Evolutionary conservation across 2,113 vertebrate species (phyloP).

Genomic region (Dendrocopos noguchii): DNA sequence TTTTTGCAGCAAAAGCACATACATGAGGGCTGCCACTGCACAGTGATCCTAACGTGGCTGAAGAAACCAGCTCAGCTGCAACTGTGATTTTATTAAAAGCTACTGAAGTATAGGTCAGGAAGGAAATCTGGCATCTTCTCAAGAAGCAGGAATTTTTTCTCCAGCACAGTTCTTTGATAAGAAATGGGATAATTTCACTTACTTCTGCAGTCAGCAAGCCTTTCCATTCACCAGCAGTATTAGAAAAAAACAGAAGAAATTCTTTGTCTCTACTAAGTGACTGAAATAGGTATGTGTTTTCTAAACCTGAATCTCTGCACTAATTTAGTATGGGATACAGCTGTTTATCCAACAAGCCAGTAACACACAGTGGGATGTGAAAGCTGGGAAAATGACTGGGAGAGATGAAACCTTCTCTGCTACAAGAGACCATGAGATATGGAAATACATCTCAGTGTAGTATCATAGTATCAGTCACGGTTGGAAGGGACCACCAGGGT

Average conservation of each 20-base stretch:
- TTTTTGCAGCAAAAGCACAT: not conserved
- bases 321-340: not conserved
- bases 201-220: not conserved
- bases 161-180: not conserved
- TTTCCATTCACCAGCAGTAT: not conserved
- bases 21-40: not conserved
- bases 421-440: not conserved
- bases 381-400: not conserved
- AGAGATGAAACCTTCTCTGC: not conserved
- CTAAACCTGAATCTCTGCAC: not conserved
- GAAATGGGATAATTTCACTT: not conserved
- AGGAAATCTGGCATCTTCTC: not conserved
- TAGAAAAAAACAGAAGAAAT: not conserved
- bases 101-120: not conserved
- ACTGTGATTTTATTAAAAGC: not conserved
- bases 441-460: not conserved
- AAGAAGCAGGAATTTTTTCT: not conserved
- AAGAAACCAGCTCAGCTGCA: not conserved
- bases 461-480: too few species aligned
- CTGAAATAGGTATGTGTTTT: not conserved
- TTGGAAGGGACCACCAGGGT: too few species aligned
- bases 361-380: not conserved
- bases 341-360: not conserved
- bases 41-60: not conserved
- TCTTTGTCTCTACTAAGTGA: not conserved